Evolutionary conservation across 2,888 invertebrate genomes (phyloP).

Genomic region (Protula sp.): DNA sequence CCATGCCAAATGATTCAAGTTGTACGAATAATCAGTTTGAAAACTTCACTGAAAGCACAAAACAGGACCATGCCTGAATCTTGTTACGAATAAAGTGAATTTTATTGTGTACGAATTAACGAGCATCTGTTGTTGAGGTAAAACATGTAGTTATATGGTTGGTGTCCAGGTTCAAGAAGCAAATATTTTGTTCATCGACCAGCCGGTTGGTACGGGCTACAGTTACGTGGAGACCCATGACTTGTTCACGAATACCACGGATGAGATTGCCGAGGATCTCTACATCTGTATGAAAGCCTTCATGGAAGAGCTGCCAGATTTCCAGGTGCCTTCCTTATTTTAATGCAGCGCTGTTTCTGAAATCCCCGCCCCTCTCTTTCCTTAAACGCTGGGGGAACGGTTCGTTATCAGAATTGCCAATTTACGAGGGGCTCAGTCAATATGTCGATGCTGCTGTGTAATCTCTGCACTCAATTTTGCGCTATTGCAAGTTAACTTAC

Average conservation of each 20-base stretch:
- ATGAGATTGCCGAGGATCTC: slow-evolving; percentile 18
- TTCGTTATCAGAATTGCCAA: too few relatives aligned
- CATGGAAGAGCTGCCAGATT: slow-evolving; percentile 14
- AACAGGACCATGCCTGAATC: too few relatives aligned
- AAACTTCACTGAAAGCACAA: too few relatives aligned
- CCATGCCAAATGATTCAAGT: too few relatives aligned
- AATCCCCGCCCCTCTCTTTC: too few relatives aligned
- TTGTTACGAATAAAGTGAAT: too few relatives aligned
- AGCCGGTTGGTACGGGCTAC: slow-evolving; percentile 29
- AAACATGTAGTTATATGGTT: not conserved
- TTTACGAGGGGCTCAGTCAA: too few relatives aligned
- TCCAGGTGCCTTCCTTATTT: slow-evolving; percentile 19
- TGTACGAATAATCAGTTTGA: too few relatives aligned
- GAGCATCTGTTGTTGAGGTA: not conserved
- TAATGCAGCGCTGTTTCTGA: not conserved
- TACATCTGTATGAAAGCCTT: slow-evolving; percentile 12
- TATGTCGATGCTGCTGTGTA: too few relatives aligned
- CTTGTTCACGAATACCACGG: slow-evolving; percentile 18
- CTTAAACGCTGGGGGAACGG: too few relatives aligned
- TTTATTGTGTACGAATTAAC: not conserved
- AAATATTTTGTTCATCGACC: slow-evolving; percentile 26
- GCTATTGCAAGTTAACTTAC: too few relatives aligned
- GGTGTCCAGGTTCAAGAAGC: slow-evolving; percentile 19
- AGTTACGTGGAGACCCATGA: slow-evolving; percentile 24
- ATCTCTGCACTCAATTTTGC: too few relatives aligned